Percentiles rank a stretch among this genome's conserved stretches.
These are phyloP conservation scores for Ypsolopha sequella DNA, from an alignment of 2,888 invertebrate species.

Conservation along the genomic window DNA sequence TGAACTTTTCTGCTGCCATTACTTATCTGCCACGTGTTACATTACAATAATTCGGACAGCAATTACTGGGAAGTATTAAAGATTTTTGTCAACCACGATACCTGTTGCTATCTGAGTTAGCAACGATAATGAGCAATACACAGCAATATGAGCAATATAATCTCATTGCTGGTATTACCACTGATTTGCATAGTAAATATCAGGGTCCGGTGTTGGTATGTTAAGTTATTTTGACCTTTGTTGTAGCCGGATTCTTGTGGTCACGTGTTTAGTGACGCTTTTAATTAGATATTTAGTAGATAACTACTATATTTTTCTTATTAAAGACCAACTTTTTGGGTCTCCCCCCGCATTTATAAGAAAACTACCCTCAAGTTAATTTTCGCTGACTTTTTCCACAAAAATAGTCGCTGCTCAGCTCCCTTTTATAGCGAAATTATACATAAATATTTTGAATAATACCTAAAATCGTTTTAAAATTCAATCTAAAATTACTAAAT, in stretches of 20 bases:
- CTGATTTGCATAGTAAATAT: not conserved
- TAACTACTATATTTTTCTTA: too few species aligned
- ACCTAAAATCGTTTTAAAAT: too few species aligned
- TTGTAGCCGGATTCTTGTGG: not conserved
- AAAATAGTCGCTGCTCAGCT: too few species aligned
- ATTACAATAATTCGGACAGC: slow-evolving; percentile 15
- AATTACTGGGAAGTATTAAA: slow-evolving; percentile 1
- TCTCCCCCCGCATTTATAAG: too few species aligned
- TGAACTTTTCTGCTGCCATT: slow-evolving; percentile 8
- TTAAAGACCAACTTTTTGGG: not conserved
- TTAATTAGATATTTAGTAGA: too few species aligned
- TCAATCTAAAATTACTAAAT: too few species aligned
- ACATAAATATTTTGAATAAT: too few species aligned
- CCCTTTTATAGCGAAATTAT: too few species aligned
- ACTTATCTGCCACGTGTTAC: slow-evolving; percentile 13
- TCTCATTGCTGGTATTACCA: not conserved
- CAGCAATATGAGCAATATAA: not conserved
- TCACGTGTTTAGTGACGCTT: too few species aligned
- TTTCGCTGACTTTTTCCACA: too few species aligned
- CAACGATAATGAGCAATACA: not conserved
- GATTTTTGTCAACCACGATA: slow-evolving; percentile 25
- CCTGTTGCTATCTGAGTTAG: not conserved
- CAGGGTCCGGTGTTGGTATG: not conserved
- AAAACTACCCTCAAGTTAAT: too few species aligned
- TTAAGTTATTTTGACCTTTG: not conserved